These are phyloP conservation scores for Leucophenga maculata DNA, from an alignment of 2,888 invertebrate genomes.

Conservation along the genomic window DNA sequence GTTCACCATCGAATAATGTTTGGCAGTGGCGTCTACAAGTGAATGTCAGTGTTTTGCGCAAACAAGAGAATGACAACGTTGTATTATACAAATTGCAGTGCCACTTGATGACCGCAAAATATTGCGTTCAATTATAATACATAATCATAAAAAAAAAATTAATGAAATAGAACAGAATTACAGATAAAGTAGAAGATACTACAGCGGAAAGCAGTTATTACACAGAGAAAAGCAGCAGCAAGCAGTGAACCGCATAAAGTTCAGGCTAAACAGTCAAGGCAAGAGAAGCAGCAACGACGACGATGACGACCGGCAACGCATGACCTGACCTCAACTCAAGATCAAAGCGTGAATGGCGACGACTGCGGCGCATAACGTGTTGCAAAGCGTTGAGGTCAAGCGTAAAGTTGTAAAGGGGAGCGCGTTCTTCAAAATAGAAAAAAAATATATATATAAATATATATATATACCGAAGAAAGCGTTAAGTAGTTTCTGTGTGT, in stretches of 20 bases:
- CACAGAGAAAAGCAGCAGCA: conserved; percentile 23
- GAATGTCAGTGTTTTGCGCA: too few relatives aligned
- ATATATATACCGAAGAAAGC: conserved; percentile 1
- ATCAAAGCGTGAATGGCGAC: conserved; percentile 49
- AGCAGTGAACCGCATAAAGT: conserved; percentile 52
- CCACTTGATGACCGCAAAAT: conserved; percentile 36
- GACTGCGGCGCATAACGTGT: background rate
- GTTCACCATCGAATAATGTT: too few relatives aligned
- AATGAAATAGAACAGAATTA: conserved; percentile 52
- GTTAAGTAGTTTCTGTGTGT: background rate
- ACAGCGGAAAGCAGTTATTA: conserved; percentile 1
- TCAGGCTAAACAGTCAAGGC: conserved; percentile 45
- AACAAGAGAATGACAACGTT: too few relatives aligned
- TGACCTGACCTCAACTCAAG: conserved; percentile 58
- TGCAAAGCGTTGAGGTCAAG: conserved; percentile 57
- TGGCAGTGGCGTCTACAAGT: too few relatives aligned
- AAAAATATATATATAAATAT: background rate
- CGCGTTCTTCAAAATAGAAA: background rate
- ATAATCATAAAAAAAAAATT: conserved; percentile 39
- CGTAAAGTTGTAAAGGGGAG: conserved; percentile 57
- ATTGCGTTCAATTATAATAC: conserved; percentile 45
- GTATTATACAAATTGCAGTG: too few relatives aligned
- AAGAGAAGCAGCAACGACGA: too few relatives aligned
- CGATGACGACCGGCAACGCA: conserved; percentile 35
- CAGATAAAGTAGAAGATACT: conserved; percentile 52